These are phyloP conservation scores for Synaphobranchus kaupii DNA, from an alignment of 2,797 vertebrate genomes.

Conservation along the genomic window DNA sequence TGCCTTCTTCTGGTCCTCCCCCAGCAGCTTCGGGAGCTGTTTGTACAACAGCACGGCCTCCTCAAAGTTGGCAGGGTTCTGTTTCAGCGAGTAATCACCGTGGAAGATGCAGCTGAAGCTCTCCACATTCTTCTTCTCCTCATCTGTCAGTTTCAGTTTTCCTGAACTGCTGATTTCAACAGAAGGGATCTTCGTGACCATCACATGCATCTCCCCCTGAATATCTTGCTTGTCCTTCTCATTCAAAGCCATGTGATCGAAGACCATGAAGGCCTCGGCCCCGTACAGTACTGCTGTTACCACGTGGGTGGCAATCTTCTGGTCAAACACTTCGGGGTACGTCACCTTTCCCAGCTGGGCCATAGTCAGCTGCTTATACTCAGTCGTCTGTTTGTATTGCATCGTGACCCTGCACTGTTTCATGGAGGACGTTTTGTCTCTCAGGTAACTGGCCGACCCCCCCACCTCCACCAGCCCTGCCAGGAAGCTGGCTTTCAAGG, in stretches of 20 bases:
- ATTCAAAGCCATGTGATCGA: constrained; percentile 9
- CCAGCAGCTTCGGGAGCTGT: no score
- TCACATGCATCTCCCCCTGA: constrained; percentile 20
- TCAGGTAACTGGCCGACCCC: no score
- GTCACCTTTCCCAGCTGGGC: no score
- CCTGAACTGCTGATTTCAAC: constrained; percentile 11
- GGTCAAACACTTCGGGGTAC: no score
- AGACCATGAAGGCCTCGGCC: constrained; percentile 32
- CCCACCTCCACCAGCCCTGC: no score
- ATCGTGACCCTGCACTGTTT: no score
- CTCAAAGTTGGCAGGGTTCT: constrained; percentile 37
- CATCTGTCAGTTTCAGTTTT: constrained; percentile 7
- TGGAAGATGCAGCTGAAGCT: constrained; percentile 42
- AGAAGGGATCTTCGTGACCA: constrained; percentile 35
- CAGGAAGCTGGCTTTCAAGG: no score
- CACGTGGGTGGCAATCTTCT: constrained; percentile 35
- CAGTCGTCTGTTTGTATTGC: no score
- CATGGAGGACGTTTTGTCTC: no score
- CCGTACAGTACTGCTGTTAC: constrained; percentile 40
- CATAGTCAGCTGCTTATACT: no score
- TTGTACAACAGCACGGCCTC: constrained; percentile 46
- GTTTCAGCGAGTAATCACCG: constrained; percentile 35
- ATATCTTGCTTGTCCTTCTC: constrained; percentile 19
- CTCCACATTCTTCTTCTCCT: constrained; percentile 31
- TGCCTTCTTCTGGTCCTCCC: no score